A percentile compares a stretch with the other conserved stretches of the same genome.
phyloP scores from a whole-genome alignment of 2,888 invertebrate genomes.

The Lepidonotus clava region DNA sequence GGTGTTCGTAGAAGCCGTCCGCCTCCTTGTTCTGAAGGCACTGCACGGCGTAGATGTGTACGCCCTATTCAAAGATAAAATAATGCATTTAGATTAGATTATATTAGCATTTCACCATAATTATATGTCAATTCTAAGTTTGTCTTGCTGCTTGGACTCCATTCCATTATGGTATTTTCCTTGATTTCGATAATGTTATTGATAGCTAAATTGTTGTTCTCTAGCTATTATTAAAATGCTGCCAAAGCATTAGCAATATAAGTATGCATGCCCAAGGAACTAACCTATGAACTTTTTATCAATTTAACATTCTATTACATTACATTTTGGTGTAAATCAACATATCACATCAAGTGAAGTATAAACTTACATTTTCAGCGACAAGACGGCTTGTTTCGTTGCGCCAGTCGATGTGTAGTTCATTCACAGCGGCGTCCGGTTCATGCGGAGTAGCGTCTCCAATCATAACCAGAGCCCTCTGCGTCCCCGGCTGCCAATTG shows the following conservation, averaged over 20 bases:
- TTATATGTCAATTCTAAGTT: too few relatives aligned
- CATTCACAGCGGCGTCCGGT: constrained; percentile 64
- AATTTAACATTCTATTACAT: background rate
- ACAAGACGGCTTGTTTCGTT: constrained; percentile 66
- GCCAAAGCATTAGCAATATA: background rate
- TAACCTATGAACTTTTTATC: background rate
- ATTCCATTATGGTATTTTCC: too few relatives aligned
- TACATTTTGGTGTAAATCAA: background rate
- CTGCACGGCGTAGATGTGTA: constrained; percentile 72
- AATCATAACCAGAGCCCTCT: constrained; percentile 74
- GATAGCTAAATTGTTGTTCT: background rate
- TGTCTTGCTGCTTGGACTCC: too few relatives aligned
- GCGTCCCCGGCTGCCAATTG: constrained; percentile 75
- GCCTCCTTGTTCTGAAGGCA: constrained; percentile 37
- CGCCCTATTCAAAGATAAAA: constrained; percentile 65
- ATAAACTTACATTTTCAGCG: constrained; percentile 58
- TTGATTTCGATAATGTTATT: too few relatives aligned
- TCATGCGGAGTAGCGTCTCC: constrained; percentile 76
- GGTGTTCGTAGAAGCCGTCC: constrained; percentile 68
- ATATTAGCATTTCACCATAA: background rate
- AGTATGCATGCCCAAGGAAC: background rate
- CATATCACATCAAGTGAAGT: background rate
- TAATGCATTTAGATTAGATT: background rate
- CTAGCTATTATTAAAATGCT: background rate
- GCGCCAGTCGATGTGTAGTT: constrained; percentile 71